Conservation (phyloP, 1,140 invertebrate genomes). For the Pogonognathellus flavescens region DNA sequence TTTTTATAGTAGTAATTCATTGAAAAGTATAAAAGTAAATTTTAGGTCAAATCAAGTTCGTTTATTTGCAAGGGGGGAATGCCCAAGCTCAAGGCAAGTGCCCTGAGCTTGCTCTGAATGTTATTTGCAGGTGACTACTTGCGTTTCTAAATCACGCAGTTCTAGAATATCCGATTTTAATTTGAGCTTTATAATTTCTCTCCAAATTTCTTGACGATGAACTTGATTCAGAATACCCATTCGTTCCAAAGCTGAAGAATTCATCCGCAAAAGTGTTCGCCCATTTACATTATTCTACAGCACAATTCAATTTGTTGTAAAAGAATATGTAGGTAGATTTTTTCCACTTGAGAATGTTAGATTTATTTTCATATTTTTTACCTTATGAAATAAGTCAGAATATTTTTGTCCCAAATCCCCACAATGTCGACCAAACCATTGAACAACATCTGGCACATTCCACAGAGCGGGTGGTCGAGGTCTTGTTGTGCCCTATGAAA, state of each 20-base stretch:
- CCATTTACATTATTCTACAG: constrained; percentile 65
- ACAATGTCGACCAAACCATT: constrained; percentile 63
- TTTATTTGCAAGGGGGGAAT: constrained; percentile 20
- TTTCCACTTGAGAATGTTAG: no score
- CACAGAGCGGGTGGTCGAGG: constrained; percentile 63
- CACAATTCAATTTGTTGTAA: constrained; percentile 1
- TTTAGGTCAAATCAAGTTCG: constrained; percentile 39
- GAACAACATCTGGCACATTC: constrained; percentile 61
- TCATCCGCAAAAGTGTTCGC: constrained; percentile 61
- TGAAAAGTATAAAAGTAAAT: constrained; percentile 43
- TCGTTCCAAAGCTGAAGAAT: constrained; percentile 62
- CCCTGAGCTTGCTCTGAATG: constrained; percentile 34
- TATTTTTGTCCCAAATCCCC: constrained; percentile 64
- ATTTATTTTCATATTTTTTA: no score
- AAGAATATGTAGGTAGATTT: no score
- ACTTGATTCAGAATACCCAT: constrained; percentile 64
- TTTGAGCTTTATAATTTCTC: constrained; percentile 66
- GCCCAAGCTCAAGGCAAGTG: constrained; percentile 35
- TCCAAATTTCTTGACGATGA: constrained; percentile 65
- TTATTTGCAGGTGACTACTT: constrained; percentile 49
- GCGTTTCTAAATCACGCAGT: constrained; percentile 61
- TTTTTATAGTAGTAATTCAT: constrained; percentile 16
- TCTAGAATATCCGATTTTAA: constrained; percentile 65
- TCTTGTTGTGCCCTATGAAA: constrained; percentile 29
- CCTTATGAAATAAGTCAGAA: constrained; percentile 64